These are phyloP conservation scores for Oreotrochilus melanogaster DNA, from an alignment of 2,113 vertebrate genomes.

Conservation along the genomic window DNA sequence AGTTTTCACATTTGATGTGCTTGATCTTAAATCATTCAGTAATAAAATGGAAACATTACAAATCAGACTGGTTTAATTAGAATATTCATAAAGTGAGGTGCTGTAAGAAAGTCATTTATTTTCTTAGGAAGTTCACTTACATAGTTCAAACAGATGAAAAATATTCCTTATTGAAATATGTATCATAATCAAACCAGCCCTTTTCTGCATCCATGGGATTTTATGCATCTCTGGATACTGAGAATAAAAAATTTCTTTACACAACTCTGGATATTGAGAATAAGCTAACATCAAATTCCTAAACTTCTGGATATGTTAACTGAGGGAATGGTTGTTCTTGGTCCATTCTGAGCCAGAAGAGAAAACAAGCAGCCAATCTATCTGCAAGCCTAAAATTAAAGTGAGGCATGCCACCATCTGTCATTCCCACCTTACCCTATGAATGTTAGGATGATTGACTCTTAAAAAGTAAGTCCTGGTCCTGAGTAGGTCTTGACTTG, in stretches of 20 bases:
- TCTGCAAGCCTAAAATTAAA: constrained; percentile 30
- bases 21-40: constrained; percentile 66
- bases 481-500: not conserved
- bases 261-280: not conserved
- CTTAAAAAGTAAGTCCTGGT: not conserved
- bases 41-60: constrained; percentile 68
- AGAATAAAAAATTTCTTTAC: not conserved
- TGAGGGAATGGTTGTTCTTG: not conserved
- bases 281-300: not conserved
- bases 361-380: not conserved
- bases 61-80: constrained; percentile 65
- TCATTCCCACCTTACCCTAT: constrained; percentile 22
- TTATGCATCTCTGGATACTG: not conserved
- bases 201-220: not conserved
- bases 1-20: constrained; percentile 63
- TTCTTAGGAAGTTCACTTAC: constrained; percentile 40
- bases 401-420: constrained; percentile 22
- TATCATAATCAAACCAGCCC: constrained; percentile 15
- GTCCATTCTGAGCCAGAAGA: not conserved
- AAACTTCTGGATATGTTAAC: not conserved
- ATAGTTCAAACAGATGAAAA: constrained; percentile 56
- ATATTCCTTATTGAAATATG: constrained; percentile 26
- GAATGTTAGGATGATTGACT: not conserved
- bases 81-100: constrained; percentile 70
- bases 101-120: constrained; percentile 44